Percentiles rank a stretch among this genome's conserved stretches.
Evolutionary conservation across 37 sponge, comb jelly and placozoan genomes (phyloP).

Genomic region (Beroe forskalii): DNA sequence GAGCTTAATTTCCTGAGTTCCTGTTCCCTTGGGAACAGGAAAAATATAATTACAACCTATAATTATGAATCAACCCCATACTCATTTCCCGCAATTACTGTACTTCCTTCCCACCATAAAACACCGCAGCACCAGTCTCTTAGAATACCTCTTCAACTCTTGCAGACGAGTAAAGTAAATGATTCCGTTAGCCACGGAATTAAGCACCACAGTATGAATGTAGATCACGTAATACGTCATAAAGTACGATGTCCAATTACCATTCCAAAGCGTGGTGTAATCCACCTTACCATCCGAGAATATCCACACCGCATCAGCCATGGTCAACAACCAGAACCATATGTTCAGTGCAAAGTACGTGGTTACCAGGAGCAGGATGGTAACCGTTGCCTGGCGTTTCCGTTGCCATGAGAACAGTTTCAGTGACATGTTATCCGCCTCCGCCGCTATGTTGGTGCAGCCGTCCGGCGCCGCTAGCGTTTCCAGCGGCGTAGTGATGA

Average conservation of each 20-base stretch:
- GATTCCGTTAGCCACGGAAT: constrained; percentile 10
- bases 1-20: no score
- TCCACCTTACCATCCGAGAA: neutral
- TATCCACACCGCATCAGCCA: constrained; percentile 13
- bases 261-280: constrained; percentile 24
- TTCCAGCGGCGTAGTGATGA: neutral
- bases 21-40: no score
- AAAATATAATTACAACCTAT: no score
- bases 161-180: constrained; percentile 3
- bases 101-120: no score
- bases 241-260: neutral
- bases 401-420: neutral
- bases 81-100: no score
- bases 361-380: constrained; percentile 10
- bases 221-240: constrained; percentile 53
- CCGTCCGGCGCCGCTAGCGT: neutral
- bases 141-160: neutral
- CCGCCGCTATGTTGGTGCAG: neutral
- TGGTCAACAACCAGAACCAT: neutral
- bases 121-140: constrained; percentile 1
- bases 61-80: no score
- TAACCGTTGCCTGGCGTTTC: constrained; percentile 34
- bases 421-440: neutral
- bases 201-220: constrained; percentile 47
- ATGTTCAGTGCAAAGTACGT: constrained; percentile 23